These are phyloP conservation scores for Propithecus perrieri DNA, from an alignment of 2,797 vertebrate species.

Conservation along the genomic window DNA sequence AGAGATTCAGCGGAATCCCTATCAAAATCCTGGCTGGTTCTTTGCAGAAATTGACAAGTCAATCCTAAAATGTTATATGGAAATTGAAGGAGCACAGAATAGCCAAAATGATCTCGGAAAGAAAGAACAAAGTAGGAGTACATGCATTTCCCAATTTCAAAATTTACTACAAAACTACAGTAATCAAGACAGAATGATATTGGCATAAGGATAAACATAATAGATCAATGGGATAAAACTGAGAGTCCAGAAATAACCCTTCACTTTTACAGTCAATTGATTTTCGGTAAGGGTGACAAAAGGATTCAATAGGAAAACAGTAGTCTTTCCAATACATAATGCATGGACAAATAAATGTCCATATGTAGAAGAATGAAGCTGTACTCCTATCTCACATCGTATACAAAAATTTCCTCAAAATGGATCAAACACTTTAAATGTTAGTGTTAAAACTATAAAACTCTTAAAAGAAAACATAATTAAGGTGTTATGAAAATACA, in stretches of 20 bases:
- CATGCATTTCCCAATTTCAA: background rate
- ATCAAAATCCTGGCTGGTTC: background rate
- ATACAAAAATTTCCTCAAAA: background rate
- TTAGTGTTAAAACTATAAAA: slow-evolving; percentile 1
- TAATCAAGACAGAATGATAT: background rate
- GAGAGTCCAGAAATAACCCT: background rate
- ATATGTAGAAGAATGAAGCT: background rate
- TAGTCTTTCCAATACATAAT: background rate
- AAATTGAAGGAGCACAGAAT: background rate
- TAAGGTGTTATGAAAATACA: background rate
- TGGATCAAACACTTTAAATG: background rate
- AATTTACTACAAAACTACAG: background rate
- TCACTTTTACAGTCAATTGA: background rate
- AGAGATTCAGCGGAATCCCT: background rate
- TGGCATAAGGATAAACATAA: background rate
- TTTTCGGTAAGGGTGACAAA: background rate
- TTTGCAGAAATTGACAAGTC: background rate
- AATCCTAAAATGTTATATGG: background rate
- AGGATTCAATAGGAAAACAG: background rate
- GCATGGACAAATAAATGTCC: background rate
- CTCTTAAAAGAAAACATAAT: background rate
- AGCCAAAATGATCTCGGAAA: background rate
- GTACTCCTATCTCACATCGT: background rate
- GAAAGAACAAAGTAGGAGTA: background rate
- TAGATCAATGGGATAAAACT: background rate